Evolutionary conservation across 2,113 vertebrate species (phyloP).

Genomic region (Microcebus lehilahytsara): DNA sequence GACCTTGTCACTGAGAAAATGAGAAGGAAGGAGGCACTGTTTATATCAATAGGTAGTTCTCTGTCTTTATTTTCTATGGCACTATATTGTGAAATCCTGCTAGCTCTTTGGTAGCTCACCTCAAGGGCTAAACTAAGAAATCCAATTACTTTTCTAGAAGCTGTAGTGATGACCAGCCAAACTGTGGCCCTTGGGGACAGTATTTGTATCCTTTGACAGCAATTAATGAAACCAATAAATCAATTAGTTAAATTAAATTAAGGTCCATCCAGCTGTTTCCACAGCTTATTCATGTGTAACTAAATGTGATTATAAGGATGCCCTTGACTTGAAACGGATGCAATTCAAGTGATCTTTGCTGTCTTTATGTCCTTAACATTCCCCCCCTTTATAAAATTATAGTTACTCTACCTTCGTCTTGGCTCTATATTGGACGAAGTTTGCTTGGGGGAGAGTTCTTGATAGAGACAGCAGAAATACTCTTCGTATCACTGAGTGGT

Average conservation of each 20-base stretch:
- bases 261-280: constrained; percentile 66
- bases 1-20: constrained; percentile 49
- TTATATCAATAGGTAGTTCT: neutral
- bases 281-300: constrained; percentile 55
- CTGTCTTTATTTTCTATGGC: constrained; percentile 60
- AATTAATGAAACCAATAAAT: constrained; percentile 81
- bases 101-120: constrained; percentile 59
- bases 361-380: constrained; percentile 40
- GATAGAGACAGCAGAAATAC: constrained; percentile 21
- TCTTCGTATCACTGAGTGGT: constrained; percentile 1
- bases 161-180: constrained; percentile 71
- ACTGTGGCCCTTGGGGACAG: constrained; percentile 73
- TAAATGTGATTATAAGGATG: constrained; percentile 68
- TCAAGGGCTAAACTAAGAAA: constrained; percentile 73
- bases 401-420: constrained; percentile 47
- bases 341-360: constrained; percentile 54
- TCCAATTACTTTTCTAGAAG: constrained; percentile 76
- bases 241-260: constrained; percentile 80
- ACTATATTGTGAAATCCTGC: constrained; percentile 58
- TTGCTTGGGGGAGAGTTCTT: constrained; percentile 64
- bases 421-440: constrained; percentile 38
- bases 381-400: constrained; percentile 63
- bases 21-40: neutral
- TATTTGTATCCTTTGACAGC: constrained; percentile 77
- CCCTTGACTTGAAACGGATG: constrained; percentile 41